phyloP scores from a whole-genome alignment of 2,888 invertebrate genomes.

The Drosophila mercatorum region DNA sequence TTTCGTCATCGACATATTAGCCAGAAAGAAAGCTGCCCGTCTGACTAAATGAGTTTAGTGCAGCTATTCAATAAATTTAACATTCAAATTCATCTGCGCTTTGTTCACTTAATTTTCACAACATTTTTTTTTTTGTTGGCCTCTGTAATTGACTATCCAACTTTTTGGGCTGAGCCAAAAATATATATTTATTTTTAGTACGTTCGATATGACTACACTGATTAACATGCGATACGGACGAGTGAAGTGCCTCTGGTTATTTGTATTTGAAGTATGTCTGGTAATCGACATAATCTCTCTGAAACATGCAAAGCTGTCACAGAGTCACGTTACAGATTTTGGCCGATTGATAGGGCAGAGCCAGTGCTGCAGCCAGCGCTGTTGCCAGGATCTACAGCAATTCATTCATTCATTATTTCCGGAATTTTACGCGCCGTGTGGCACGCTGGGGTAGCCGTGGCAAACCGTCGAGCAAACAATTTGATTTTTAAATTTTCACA shows the following conservation, averaged over 20 bases:
- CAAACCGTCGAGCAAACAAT: slow-evolving; percentile 45
- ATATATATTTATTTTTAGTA: no score
- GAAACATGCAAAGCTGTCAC: slow-evolving; percentile 53
- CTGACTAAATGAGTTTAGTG: no score
- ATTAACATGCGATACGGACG: slow-evolving; percentile 18
- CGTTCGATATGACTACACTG: background rate
- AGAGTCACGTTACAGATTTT: slow-evolving; percentile 51
- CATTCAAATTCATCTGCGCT: no score
- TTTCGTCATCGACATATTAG: no score
- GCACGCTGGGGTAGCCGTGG: slow-evolving; percentile 7
- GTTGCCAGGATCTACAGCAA: slow-evolving; percentile 9
- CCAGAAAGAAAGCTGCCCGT: no score
- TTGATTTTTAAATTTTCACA: slow-evolving; percentile 52
- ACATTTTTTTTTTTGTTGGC: no score
- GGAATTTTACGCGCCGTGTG: slow-evolving; percentile 41
- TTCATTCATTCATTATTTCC: slow-evolving; percentile 69
- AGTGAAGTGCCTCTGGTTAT: slow-evolving; percentile 11
- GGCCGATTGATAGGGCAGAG: slow-evolving; percentile 34
- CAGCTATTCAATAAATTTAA: no score
- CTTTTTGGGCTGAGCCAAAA: no score
- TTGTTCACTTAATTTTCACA: no score
- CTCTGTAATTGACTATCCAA: no score
- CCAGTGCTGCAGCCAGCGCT: background rate
- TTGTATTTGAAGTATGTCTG: slow-evolving; percentile 12
- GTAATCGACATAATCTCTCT: slow-evolving; percentile 30